Evolutionary conservation across 2,888 invertebrate species (phyloP).

Genomic region (Yponomeuta cagnagella): DNA sequence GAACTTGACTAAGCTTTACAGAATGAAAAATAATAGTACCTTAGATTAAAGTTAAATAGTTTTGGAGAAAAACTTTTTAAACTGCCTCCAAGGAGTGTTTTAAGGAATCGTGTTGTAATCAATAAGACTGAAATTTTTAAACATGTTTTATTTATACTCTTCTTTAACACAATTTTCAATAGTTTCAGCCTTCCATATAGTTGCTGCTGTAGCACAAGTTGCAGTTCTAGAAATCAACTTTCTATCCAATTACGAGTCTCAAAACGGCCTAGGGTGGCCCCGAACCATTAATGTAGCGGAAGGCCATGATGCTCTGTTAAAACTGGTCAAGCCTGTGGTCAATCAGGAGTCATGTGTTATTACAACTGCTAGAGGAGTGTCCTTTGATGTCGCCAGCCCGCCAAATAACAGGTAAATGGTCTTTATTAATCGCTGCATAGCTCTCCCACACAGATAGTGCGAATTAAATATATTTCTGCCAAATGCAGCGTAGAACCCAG

Average conservation of each 20-base stretch:
- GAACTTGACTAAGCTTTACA: no score
- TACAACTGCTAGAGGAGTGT: constrained; percentile 42
- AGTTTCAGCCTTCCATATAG: neutral
- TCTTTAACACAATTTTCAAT: neutral
- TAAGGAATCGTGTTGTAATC: no score
- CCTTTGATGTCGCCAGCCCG: constrained; percentile 40
- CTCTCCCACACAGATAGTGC: no score
- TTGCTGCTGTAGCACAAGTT: neutral
- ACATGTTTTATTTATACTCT: no score
- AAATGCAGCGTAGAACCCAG: no score
- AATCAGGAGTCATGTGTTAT: constrained; percentile 42
- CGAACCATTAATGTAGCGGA: constrained; percentile 37
- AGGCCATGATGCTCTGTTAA: constrained; percentile 54
- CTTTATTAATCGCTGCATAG: no score
- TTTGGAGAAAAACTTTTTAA: no score
- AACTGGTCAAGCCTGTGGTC: constrained; percentile 33
- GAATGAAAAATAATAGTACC: no score
- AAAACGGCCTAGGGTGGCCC: constrained; percentile 58
- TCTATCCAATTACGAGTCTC: constrained; percentile 33
- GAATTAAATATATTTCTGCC: no score
- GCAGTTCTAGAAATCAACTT: neutral
- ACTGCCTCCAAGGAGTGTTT: no score
- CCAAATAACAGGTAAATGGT: constrained; percentile 39
- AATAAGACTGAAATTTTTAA: no score
- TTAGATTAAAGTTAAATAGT: no score